phyloP scores from a whole-genome alignment of 2,888 invertebrate species.

The Rhyacophila evoluta region DNA sequence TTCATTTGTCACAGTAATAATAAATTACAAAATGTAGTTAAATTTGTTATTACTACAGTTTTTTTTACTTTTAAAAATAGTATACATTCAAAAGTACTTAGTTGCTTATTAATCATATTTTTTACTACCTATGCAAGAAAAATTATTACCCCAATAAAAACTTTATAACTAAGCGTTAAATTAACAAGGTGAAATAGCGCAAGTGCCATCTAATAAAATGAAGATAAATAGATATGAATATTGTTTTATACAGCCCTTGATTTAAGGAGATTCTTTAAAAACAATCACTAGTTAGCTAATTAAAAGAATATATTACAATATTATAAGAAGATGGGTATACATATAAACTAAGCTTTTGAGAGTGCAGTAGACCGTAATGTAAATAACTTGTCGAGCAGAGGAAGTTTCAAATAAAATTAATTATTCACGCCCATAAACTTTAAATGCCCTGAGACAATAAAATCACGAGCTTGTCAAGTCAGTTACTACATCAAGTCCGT shows the following conservation, averaged over 20 bases:
- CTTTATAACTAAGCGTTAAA: neutral
- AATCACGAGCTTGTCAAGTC: neutral
- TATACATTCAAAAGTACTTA: neutral
- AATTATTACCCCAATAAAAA: neutral
- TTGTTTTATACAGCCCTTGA: neutral
- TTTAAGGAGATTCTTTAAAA: neutral
- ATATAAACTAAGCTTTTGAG: neutral
- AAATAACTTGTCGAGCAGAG: conserved; percentile 20
- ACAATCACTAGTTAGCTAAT: neutral
- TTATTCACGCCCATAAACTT: conserved; percentile 22
- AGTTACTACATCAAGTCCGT: neutral
- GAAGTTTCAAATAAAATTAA: conserved; percentile 17
- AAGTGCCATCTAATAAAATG: neutral
- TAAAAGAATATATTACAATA: neutral
- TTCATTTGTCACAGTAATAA: conserved; percentile 26
- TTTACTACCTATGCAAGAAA: conserved; percentile 8
- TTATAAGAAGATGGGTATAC: neutral
- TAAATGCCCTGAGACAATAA: neutral
- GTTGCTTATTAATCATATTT: conserved; percentile 29
- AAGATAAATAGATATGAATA: neutral
- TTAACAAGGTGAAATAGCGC: neutral
- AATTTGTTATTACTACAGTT: neutral
- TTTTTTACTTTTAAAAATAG: neutral
- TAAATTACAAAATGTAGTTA: neutral
- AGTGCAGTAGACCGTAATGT: conserved; percentile 26